phyloP scores from a whole-genome alignment of 1,140 invertebrate genomes.

The Spodoptera litura region DNA sequence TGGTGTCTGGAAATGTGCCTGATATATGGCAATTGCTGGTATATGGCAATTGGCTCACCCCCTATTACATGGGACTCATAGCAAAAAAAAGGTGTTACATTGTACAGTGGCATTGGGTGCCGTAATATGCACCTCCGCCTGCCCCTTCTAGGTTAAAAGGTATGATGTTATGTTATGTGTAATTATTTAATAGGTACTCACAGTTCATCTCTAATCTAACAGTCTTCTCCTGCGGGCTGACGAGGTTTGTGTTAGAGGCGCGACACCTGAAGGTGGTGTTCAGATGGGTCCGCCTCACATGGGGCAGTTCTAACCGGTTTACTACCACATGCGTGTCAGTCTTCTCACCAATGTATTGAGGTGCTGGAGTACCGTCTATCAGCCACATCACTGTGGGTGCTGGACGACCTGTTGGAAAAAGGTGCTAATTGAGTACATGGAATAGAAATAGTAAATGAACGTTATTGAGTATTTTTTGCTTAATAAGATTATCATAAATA shows the following conservation, averaged over 20 bases:
- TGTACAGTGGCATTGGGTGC: no score
- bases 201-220: conserved; percentile 92
- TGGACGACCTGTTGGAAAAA: conserved; percentile 90
- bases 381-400: conserved; percentile 93
- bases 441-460: no score
- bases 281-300: conserved; percentile 91
- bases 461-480: no score
- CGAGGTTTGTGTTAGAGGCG: conserved; percentile 94
- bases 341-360: conserved; percentile 86
- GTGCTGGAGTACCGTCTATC: conserved; percentile 90
- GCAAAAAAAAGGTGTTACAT: no score
- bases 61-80: no score
- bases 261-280: conserved; percentile 94
- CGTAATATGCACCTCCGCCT: no score
- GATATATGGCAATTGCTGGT: no score
- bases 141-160: no score
- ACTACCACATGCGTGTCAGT: conserved; percentile 91
- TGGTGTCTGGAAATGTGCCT: no score
- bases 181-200: conserved; percentile 84
- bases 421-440: background rate
- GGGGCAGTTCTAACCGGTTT: conserved; percentile 90
- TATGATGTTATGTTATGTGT: no score
- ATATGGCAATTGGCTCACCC: no score
- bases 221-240: conserved; percentile 91
- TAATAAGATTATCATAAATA: no score